Base-by-base conservation (phyloP, 1,140 invertebrate species). In the Achatina immaculata region DNA sequence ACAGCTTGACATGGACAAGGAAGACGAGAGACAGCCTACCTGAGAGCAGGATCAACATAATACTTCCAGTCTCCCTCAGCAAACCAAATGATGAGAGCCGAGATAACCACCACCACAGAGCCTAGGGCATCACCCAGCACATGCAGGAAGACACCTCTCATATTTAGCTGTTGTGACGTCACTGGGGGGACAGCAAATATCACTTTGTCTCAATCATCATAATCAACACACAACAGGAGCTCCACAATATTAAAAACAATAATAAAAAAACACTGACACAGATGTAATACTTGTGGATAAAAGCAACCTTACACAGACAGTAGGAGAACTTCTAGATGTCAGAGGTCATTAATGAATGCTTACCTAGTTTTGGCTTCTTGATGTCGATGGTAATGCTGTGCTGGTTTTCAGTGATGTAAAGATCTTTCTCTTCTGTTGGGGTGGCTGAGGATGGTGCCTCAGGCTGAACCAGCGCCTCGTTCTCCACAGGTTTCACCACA, bases 1-100 rank as follows among this genome's bases (percentile, higher is more conserved):
- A n/a, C n/a, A n/a, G n/a, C n/a, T n/a, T n/a, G n/a, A n/a, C n/a
- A n/a, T n/a, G n/a, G n/a, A n/a, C n/a, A n/a, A n/a, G n/a, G n/a
- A n/a, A n/a, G n/a, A n/a, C n/a, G n/a, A n/a, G n/a, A n/a, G n/a
- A n/a, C n/a, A n/a, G n/a, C n/a, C n/a, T 84, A 93, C 92, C 96
- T 98, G 69, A 99, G 93, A 36, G 95, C 95, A 31, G 98, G 98
- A 93, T 99, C 98, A 85, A 99, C 95, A 90, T 98, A 99, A 89
- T 93, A 94, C 84, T 91, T 91, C 89, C 94, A 91, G 81, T 95
- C 88, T 95, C 95, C 97, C 4, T 97, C 92, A 0, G 96, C 97
- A 51, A 95, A 92, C 95, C 95, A 96, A 34, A 99, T 97, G 48
- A 97, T 93, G 65, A 98, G 90, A 72, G 97, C 98, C 76, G 96